These are phyloP conservation scores for Acanthochromis polyacanthus DNA, from an alignment of 2,113 vertebrate species.

Conservation along the genomic window DNA sequence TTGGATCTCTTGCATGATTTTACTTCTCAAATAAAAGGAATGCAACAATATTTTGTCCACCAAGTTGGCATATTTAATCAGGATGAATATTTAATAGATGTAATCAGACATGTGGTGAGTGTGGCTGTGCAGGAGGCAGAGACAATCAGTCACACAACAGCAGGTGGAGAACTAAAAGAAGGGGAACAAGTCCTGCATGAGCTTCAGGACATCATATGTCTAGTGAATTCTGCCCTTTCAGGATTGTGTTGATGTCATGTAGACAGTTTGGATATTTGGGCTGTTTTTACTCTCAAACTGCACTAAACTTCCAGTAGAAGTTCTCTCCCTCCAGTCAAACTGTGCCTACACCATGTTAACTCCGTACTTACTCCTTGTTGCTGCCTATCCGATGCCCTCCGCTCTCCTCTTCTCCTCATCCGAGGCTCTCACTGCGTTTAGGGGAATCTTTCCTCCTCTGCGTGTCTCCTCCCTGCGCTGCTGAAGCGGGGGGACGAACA, in stretches of 20 bases:
- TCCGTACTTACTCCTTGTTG: slow-evolving; percentile 68
- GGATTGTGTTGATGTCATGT: not conserved
- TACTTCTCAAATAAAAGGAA: no score
- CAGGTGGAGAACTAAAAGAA: no score
- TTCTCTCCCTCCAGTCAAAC: not conserved
- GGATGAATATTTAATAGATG: no score
- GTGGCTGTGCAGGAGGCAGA: no score
- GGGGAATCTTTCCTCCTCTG: slow-evolving; percentile 77
- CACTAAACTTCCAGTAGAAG: not conserved
- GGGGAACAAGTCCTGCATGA: not conserved
- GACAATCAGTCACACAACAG: no score
- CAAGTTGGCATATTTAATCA: no score
- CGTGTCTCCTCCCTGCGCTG: slow-evolving; percentile 57
- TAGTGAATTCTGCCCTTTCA: not conserved
- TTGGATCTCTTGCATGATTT: no score
- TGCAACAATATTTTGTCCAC: no score
- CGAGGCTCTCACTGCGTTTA: slow-evolving; percentile 67
- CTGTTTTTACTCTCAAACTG: not conserved
- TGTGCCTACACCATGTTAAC: no score
- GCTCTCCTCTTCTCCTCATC: slow-evolving; percentile 80
- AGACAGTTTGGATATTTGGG: no score
- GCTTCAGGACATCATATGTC: not conserved
- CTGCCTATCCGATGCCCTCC: slow-evolving; percentile 77
- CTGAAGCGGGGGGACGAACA: slow-evolving; percentile 44
- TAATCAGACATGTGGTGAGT: no score